Percentiles rank a stretch among this genome's conserved stretches.
phyloP scores from a whole-genome alignment of 2,113 vertebrate species.

The Prinia subflava region DNA sequence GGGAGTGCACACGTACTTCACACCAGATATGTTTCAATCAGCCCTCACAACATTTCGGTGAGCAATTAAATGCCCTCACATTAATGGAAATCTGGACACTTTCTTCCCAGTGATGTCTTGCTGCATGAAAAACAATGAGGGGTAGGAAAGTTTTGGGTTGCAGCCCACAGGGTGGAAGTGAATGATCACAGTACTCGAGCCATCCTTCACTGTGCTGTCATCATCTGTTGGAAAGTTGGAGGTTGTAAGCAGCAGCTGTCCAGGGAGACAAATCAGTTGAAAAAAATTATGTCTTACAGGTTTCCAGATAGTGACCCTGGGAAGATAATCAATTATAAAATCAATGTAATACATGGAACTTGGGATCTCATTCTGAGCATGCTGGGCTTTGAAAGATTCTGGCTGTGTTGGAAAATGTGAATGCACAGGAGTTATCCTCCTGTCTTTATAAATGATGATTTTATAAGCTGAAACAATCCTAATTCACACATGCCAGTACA shows the following conservation, averaged over 20 bases:
- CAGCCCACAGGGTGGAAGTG: background rate
- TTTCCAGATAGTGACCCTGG: slow-evolving; percentile 53
- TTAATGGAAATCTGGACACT: background rate
- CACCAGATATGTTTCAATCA: background rate
- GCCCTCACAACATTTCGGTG: background rate
- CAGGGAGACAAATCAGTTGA: slow-evolving; percentile 56
- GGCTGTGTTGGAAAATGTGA: background rate
- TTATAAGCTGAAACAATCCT: background rate
- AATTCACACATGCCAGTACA: background rate
- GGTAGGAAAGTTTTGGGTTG: background rate
- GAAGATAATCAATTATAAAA: slow-evolving; percentile 63
- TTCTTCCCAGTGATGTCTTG: background rate
- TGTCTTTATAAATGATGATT: background rate
- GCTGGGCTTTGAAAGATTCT: slow-evolving; percentile 23
- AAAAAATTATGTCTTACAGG: slow-evolving; percentile 49
- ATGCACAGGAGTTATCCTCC: background rate
- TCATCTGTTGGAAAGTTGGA: slow-evolving; percentile 39
- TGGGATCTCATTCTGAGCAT: slow-evolving; percentile 35
- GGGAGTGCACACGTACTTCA: accelerated
- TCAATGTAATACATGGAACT: slow-evolving; percentile 50
- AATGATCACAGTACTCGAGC: slow-evolving; percentile 13
- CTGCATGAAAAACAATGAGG: background rate
- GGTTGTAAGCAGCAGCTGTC: slow-evolving; percentile 54
- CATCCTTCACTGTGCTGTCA: slow-evolving; percentile 48
- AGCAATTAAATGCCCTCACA: background rate